Evolutionary conservation across 2,888 invertebrate species (phyloP).

Genomic region (Cheilosia vulpina): DNA sequence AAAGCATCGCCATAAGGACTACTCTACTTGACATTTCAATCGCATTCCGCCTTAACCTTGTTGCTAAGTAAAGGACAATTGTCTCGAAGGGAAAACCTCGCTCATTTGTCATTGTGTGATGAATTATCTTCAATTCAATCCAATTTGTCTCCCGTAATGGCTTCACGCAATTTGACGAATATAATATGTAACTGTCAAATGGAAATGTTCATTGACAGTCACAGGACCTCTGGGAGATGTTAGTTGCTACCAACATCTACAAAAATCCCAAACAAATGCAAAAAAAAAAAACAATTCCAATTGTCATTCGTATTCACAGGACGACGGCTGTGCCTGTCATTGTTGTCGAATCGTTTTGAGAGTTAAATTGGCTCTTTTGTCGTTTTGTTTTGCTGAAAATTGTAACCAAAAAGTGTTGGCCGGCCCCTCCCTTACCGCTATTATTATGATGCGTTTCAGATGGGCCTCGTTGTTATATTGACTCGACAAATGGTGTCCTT

Average conservation of each 20-base stretch:
- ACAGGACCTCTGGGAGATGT: neutral
- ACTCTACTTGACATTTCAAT: neutral
- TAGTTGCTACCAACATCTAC: neutral
- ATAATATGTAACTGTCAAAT: conserved; percentile 26
- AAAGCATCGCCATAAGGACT: neutral
- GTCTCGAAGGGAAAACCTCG: neutral
- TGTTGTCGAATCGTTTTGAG: conserved; percentile 41
- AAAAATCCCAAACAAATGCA: neutral
- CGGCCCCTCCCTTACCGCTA: neutral
- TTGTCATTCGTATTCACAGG: conserved; percentile 34
- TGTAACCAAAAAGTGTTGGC: neutral
- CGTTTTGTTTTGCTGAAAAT: conserved; percentile 39
- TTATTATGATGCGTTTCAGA: conserved; percentile 52
- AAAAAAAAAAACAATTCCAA: neutral
- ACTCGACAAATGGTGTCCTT: conserved; percentile 39
- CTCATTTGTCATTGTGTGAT: conserved; percentile 8
- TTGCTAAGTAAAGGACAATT: neutral
- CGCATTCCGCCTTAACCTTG: neutral
- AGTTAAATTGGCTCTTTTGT: conserved; percentile 32
- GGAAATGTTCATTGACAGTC: conserved; percentile 29
- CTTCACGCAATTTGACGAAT: conserved; percentile 31
- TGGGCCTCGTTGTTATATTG: conserved; percentile 33
- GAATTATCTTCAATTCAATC: conserved; percentile 25
- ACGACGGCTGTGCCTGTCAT: conserved; percentile 34
- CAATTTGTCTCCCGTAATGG: conserved; percentile 22